Evolutionary conservation across 2,888 invertebrate genomes (phyloP), one percentile per base, ranked within the genome.

Genomic region (Trissonchulus latispiculum): DNA sequence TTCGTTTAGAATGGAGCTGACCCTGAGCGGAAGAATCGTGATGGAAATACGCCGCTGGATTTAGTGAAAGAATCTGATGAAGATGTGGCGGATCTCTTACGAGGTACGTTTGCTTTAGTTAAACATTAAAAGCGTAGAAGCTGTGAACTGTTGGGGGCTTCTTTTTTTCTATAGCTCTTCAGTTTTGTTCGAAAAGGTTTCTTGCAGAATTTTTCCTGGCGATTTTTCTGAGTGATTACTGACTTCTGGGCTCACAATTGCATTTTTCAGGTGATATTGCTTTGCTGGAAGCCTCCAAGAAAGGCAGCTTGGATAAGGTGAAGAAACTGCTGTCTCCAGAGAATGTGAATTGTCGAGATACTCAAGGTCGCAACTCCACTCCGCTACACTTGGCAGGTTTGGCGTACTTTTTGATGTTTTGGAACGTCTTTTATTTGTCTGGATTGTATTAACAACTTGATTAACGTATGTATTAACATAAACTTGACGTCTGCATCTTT

Each of bases 271-370:
- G 95, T 0, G 95, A 96, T 83, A 90, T 94, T 1, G 95, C 95
- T 0, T 83, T 96, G 31, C 84, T 96, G 33, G 96, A 96, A 84
- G 95, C 95, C 88, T 92, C 96, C 28, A 96, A 96, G 84, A 91
- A 91, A 80, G 92, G 93, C 3, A 91, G 91, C 81, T 84, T 93
- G 76, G 88, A 90, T 0, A 86, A 92, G 77, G 90, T 93, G 15
- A 90, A 92, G 83, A 88, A 90, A 80, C 86, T 97, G 75, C 90
- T 95, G 37, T 91, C 92, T 0, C 86, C 91, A 1, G 93, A 94
- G 78, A 95, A 96, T 82, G 95, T 97, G 74, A 97, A 96, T 84
- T 96, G 96, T 82, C 86, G 95, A 75, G 96, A 96, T 85, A 89
- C 93, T 0, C 94, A 95, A 84, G 96, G 95, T 8, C 87, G 95